Base-by-base conservation (phyloP, 2,113 vertebrate species). In the Poecilia latipinna region DNA sequence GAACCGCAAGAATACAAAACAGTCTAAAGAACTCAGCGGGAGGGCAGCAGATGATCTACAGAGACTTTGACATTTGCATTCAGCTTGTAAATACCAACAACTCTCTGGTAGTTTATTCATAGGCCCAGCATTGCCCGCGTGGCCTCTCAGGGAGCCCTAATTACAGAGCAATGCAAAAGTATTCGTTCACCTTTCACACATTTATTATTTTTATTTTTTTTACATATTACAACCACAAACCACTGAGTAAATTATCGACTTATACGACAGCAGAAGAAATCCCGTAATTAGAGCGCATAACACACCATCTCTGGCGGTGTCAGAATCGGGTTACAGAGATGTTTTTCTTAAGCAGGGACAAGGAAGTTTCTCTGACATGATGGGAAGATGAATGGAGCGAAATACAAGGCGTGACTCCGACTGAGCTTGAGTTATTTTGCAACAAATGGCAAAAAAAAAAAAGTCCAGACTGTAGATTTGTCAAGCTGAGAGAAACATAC, bases 41-140 rank as follows among this genome's bases (percentile, higher is more conserved):
- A 37, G 70, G 51, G 22, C 48, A 65, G 82, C 68, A 65, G 75
- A 85, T 78, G 87, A 92, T 91, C 82, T 86, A 88, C 83, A 37
- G 78, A 90, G 87, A 86, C 39, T 72, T 74, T 89, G 84, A 82
- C 89, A 83, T 93, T 91, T 91, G 86, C 88, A 88, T 92, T 88
- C 83, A 54, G 77, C 77, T 86, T 87, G 88, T 91, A 93, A 93
- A 93, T 91, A 93, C 90, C 90, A 93, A 92, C 90, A 90, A 88
- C 83, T 80, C 78, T 83, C 74, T 31, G 61, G 77, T 79, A 84
- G 79, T 85, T 85, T 90, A 89, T 87, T 91, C 87, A 86, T 85
- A 77, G 62, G 65, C 37, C 65, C 39, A 19, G 70, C 37, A 71
- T 63, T 31, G 74, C 67, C 71, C 70, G 65, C 72, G 61, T 67